Evolutionary conservation across 2,797 vertebrate genomes (phyloP).

Genomic region (Crenichthys baileyi): DNA sequence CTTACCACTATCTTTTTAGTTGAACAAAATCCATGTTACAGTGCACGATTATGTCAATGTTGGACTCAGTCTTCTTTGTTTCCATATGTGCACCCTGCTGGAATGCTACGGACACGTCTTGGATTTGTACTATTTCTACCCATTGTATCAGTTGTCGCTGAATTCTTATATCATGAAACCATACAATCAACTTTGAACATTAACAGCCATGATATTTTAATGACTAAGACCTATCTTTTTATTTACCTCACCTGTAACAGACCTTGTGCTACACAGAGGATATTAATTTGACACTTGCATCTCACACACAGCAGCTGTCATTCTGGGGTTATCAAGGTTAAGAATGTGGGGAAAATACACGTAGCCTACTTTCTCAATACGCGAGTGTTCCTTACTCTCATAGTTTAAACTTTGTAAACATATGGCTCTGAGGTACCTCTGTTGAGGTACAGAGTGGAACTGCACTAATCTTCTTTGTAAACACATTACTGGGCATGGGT

Average conservation of each 20-base stretch:
- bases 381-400: slow-evolving; percentile 55
- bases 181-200: slow-evolving; percentile 16
- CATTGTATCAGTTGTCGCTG: background rate
- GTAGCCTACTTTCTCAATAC: slow-evolving; percentile 36
- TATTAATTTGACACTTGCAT: slow-evolving; percentile 8
- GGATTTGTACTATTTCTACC: too few relatives aligned
- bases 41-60: too few relatives aligned
- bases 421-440: slow-evolving; percentile 45
- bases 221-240: slow-evolving; percentile 2
- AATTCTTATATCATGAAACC: slow-evolving; percentile 6
- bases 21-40: too few relatives aligned
- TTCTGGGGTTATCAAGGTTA: slow-evolving; percentile 35
- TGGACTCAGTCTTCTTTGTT: too few relatives aligned
- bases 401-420: slow-evolving; percentile 69
- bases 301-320: slow-evolving; percentile 33
- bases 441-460: slow-evolving; percentile 66
- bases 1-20: background rate
- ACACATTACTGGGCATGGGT: slow-evolving; percentile 54
- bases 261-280: slow-evolving; percentile 8
- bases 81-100: too few relatives aligned
- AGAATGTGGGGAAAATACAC: slow-evolving; percentile 43
- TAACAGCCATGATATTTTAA: background rate
- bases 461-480: slow-evolving; percentile 69
- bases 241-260: background rate
- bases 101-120: too few relatives aligned